Evolutionary conservation across 1,140 invertebrate genomes (phyloP).

Genomic region (Drosophila burlai): DNA sequence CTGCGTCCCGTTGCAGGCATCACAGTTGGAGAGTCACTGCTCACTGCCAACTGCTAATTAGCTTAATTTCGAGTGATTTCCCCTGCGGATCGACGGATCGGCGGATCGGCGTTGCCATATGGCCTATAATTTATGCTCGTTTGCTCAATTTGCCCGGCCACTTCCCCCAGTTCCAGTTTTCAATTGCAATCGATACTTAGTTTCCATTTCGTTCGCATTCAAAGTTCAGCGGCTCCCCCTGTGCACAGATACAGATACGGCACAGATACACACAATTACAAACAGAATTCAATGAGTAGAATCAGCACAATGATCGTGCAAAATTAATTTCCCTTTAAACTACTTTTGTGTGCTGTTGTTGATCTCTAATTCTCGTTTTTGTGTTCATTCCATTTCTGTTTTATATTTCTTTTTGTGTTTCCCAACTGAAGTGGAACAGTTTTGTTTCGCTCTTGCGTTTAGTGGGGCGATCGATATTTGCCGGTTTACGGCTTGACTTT

Average conservation of each 20-base stretch:
- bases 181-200: slow-evolving; percentile 71
- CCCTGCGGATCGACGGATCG: slow-evolving; percentile 31
- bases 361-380: slow-evolving; percentile 31
- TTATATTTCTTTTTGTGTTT: slow-evolving; percentile 42
- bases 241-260: slow-evolving; percentile 7
- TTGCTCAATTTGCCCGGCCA: slow-evolving; percentile 58
- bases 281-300: slow-evolving; percentile 61
- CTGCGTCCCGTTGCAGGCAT: background rate
- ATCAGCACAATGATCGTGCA: slow-evolving; percentile 75
- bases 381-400: slow-evolving; percentile 38
- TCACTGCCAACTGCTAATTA: slow-evolving; percentile 57
- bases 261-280: slow-evolving; percentile 28
- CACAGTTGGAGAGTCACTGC: slow-evolving; percentile 10
- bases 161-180: slow-evolving; percentile 37
- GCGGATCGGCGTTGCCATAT: slow-evolving; percentile 46
- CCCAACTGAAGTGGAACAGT: slow-evolving; percentile 68
- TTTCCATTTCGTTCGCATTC: slow-evolving; percentile 71
- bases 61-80: slow-evolving; percentile 63
- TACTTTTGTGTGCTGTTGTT: slow-evolving; percentile 44
- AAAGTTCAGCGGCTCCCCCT: slow-evolving; percentile 44
- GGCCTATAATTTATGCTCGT: slow-evolving; percentile 46
- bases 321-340: slow-evolving; percentile 63
- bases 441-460: slow-evolving; percentile 50
- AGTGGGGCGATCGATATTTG: slow-evolving; percentile 38
- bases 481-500: slow-evolving; percentile 20